phyloP scores from a whole-genome alignment of 2,797 vertebrate genomes.

The Amniataba percoides region DNA sequence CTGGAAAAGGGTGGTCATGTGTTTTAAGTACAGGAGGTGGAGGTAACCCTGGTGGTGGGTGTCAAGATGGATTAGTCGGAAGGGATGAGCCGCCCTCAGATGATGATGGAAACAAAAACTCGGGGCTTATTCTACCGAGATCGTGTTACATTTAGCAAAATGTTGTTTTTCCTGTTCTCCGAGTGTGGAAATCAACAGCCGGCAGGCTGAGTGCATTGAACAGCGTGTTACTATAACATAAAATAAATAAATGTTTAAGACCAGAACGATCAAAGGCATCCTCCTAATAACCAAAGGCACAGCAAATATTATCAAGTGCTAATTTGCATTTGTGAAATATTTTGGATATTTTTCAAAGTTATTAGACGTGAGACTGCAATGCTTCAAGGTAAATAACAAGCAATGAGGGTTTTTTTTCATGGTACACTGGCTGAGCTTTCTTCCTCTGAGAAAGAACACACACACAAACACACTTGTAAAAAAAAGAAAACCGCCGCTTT shows the following conservation, averaged over 20 bases:
- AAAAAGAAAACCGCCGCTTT: slow-evolving; percentile 56
- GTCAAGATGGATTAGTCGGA: slow-evolving; percentile 70
- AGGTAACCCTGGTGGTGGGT: slow-evolving; percentile 66
- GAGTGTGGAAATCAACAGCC: slow-evolving; percentile 30
- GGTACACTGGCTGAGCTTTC: slow-evolving; percentile 8
- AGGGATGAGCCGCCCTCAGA: slow-evolving; percentile 56
- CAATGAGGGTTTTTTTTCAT: slow-evolving; percentile 35
- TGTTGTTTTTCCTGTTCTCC: slow-evolving; percentile 50
- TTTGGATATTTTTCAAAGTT: slow-evolving; percentile 26
- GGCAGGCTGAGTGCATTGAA: background rate
- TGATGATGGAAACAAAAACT: slow-evolving; percentile 57
- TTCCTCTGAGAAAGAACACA: slow-evolving; percentile 43
- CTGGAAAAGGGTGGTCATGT: slow-evolving; percentile 78
- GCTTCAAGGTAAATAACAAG: slow-evolving; percentile 53
- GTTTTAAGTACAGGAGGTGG: slow-evolving; percentile 73
- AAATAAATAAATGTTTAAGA: slow-evolving; percentile 42
- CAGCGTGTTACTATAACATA: background rate
- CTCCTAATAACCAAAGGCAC: slow-evolving; percentile 23
- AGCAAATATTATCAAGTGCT: slow-evolving; percentile 25
- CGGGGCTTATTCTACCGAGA: slow-evolving; percentile 8
- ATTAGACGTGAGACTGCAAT: slow-evolving; percentile 15
- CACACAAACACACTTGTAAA: slow-evolving; percentile 11
- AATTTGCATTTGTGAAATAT: slow-evolving; percentile 21
- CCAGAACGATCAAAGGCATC: slow-evolving; percentile 36
- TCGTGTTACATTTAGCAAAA: slow-evolving; percentile 46